phyloP scores from a whole-genome alignment of 2,797 vertebrate genomes.

The Falco novaeseelandiae region DNA sequence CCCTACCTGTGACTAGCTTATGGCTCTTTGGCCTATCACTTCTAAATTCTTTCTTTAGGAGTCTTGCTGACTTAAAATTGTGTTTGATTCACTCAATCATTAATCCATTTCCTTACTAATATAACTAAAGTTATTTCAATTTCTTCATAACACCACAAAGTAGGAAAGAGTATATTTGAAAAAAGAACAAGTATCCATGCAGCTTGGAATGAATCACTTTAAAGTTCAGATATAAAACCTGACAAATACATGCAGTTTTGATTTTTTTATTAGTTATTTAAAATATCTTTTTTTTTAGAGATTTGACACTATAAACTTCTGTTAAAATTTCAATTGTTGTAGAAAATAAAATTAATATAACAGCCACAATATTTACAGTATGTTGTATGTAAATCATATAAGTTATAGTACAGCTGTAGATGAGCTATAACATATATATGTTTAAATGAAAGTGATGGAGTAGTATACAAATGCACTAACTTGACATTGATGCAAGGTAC shows the following conservation, averaged over 20 bases:
- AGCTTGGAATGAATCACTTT: not conserved
- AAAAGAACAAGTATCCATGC: not conserved
- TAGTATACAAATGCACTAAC: not conserved
- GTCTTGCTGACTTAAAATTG: not conserved
- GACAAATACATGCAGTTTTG: not conserved
- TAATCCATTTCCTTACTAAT: not conserved
- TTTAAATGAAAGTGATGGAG: not conserved
- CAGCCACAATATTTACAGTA: not conserved
- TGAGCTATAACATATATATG: not conserved
- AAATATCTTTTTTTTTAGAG: no score
- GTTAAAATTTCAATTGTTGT: not conserved
- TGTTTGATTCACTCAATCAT: not conserved
- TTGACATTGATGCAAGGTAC: not conserved
- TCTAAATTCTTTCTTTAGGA: not conserved
- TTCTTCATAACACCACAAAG: not conserved
- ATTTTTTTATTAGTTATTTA: not conserved
- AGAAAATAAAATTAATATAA: not conserved
- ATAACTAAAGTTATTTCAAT: not conserved
- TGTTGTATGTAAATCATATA: not conserved
- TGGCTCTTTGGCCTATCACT: not conserved
- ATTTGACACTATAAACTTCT: not conserved
- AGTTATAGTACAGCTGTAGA: not conserved
- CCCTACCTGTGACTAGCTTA: not conserved
- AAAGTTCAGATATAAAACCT: not conserved
- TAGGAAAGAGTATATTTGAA: not conserved